Conservation (phyloP, 2,113 vertebrate species). For the Sakesphorus luctuosus region DNA sequence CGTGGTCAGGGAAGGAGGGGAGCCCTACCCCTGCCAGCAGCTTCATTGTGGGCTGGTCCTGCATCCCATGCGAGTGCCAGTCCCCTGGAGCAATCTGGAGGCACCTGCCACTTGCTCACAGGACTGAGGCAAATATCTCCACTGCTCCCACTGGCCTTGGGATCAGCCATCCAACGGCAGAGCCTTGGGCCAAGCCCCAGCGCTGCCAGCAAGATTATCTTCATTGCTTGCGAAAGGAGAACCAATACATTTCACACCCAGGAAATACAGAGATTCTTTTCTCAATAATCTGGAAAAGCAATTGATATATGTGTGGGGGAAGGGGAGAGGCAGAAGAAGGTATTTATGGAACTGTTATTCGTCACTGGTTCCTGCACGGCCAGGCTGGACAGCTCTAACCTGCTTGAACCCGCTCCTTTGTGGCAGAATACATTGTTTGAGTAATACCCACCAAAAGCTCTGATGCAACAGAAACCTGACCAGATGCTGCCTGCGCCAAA, state of each 20-base stretch:
- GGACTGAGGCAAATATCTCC: background rate
- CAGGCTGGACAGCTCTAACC: background rate
- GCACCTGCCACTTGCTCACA: accelerated
- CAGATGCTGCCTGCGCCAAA: background rate
- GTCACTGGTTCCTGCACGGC: background rate
- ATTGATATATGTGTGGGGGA: background rate
- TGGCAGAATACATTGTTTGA: background rate
- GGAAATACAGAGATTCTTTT: background rate
- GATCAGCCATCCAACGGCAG: background rate
- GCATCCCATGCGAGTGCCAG: background rate
- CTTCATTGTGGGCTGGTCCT: background rate
- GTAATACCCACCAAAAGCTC: background rate
- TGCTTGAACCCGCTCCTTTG: background rate
- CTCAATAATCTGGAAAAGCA: background rate
- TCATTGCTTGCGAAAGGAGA: slow-evolving; percentile 11
- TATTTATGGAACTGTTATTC: background rate
- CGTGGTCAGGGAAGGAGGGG: background rate
- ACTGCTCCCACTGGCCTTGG: background rate
- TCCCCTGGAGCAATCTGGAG: background rate
- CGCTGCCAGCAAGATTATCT: background rate
- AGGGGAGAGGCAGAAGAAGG: slow-evolving; percentile 15
- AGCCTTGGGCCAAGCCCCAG: background rate
- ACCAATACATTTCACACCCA: background rate
- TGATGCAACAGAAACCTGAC: background rate
- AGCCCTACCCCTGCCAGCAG: background rate